A percentile compares a stretch with the other conserved stretches of the same genome.
Conservation (phyloP, 1,140 invertebrate genomes). For the Mizuhopecten yessoensis region DNA sequence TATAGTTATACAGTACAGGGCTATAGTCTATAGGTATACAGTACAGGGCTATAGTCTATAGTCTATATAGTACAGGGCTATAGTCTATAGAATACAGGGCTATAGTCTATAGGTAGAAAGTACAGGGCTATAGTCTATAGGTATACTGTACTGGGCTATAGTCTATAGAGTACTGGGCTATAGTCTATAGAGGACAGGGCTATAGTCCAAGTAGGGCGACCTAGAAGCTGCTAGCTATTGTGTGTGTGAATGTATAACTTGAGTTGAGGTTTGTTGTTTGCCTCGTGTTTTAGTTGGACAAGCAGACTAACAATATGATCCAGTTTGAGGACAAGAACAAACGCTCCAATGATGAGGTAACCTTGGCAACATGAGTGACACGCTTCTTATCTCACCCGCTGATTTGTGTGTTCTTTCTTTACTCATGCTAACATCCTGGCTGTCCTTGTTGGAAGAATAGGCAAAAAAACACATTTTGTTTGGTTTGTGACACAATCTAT, state of each 20-base stretch:
- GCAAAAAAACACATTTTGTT: neutral
- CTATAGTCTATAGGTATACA: no score
- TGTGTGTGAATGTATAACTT: conserved; percentile 2
- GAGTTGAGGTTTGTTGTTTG: conserved; percentile 48
- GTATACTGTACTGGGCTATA: no score
- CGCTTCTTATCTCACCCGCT: neutral
- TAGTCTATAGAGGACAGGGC: no score
- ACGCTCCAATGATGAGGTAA: conserved; percentile 77
- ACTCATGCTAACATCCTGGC: neutral
- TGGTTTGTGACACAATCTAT: no score
- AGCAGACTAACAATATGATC: conserved; percentile 70
- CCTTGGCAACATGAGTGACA: conserved; percentile 47
- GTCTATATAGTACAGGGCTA: no score
- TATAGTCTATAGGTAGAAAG: no score
- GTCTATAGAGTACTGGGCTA: no score
- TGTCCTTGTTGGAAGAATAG: neutral
- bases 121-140: no score
- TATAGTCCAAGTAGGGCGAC: no score
- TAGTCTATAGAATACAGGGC: no score
- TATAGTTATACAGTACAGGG: no score
- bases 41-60: no score
- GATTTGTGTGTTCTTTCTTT: neutral
- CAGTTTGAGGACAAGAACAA: conserved; percentile 72
- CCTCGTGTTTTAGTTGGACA: conserved; percentile 70
- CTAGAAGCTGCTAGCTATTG: neutral